A percentile compares a stretch with the other conserved stretches of the same genome.
phyloP scores from a whole-genome alignment of 2,797 vertebrate genomes.

The Tiaroga cobitis region DNA sequence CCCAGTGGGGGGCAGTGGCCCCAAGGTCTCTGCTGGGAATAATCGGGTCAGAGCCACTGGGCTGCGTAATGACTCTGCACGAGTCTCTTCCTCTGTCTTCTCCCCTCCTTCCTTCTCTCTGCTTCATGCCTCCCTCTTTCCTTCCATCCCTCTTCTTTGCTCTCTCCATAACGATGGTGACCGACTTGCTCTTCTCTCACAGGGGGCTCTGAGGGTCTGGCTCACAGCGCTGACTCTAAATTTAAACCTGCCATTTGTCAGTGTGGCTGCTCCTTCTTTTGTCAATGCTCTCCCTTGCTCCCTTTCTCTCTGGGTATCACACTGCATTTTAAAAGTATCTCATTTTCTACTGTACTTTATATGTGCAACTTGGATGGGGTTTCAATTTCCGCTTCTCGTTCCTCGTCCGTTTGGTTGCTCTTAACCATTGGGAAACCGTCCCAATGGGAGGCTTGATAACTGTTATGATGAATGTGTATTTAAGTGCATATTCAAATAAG shows the following conservation, averaged over 20 bases:
- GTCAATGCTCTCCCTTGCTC: neutral
- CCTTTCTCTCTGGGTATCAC: constrained; percentile 15
- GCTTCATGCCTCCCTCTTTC: neutral
- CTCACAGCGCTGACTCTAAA: constrained; percentile 49
- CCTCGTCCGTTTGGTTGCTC: constrained; percentile 3
- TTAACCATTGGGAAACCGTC: neutral
- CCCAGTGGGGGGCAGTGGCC: constrained; percentile 49
- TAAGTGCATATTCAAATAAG: constrained; percentile 37
- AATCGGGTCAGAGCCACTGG: constrained; percentile 89
- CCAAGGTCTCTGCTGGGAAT: constrained; percentile 79
- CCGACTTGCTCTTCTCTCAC: constrained; percentile 29
- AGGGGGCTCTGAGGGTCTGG: constrained; percentile 34
- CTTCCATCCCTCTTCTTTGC: constrained; percentile 14
- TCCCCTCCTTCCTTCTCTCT: constrained; percentile 39
- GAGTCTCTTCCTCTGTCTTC: constrained; percentile 31
- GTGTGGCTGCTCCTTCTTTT: constrained; percentile 17
- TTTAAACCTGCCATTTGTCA: constrained; percentile 54
- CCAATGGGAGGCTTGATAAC: constrained; percentile 21
- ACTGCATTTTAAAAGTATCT: constrained; percentile 37
- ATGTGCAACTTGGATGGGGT: neutral
- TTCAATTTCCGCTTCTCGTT: constrained; percentile 34
- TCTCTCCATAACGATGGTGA: constrained; percentile 49
- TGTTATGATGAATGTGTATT: constrained; percentile 12
- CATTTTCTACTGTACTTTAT: neutral
- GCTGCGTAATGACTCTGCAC: constrained; percentile 87